Percentiles rank a stretch among this genome's conserved stretches.
These are phyloP conservation scores for Homarus gammarus DNA, from an alignment of 2,888 invertebrate species.

Conservation along the genomic window DNA sequence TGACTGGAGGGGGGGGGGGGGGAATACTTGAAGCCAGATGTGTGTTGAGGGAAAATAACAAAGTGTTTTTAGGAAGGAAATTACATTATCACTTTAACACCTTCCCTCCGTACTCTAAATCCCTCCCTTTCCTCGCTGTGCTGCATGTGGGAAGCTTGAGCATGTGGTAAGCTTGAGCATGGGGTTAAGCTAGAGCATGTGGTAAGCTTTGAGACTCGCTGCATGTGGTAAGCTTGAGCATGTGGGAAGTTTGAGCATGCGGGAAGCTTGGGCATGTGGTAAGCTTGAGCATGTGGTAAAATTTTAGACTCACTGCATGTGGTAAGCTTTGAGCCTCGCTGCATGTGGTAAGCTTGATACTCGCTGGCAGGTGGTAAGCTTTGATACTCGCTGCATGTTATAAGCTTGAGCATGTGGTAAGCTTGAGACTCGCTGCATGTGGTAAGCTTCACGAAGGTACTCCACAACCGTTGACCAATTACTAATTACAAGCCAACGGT, in stretches of 20 bases:
- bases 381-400: not conserved
- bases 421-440: conserved; percentile 35
- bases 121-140: no score
- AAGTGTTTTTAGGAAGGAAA: no score
- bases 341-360: not conserved
- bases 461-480: conserved; percentile 66
- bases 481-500: conserved; percentile 60
- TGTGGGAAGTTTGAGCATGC: no score
- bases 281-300: not conserved
- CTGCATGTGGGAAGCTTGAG: not conserved
- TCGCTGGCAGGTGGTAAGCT: no score
- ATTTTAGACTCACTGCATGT: not conserved
- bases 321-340: not conserved
- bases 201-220: conserved; percentile 9
- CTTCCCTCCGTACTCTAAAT: no score
- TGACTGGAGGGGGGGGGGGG: no score
- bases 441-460: conserved; percentile 67
- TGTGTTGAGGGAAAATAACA: no score
- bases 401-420: not conserved
- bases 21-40: no score
- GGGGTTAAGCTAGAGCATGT: not conserved
- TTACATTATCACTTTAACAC: no score
- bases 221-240: conserved; percentile 61
- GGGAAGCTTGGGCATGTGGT: not conserved
- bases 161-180: not conserved